Conservation (phyloP, 2,888 invertebrate species). For the Lamellibrachia satsuma region DNA sequence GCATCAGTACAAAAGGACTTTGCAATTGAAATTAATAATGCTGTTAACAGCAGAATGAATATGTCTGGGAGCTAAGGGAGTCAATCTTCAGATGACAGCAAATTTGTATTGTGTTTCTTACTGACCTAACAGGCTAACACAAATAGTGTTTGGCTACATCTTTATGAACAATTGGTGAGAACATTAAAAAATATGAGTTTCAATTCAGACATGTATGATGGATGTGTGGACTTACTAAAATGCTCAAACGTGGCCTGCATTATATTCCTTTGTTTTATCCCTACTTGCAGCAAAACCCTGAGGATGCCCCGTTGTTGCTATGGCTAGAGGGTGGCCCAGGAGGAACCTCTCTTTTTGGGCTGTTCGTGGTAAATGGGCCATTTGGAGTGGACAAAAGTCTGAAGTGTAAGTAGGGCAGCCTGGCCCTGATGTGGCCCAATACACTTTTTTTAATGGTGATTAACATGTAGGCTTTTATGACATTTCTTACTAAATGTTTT, state of each 20-base stretch:
- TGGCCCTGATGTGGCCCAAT: no score
- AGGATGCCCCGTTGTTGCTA: conserved; percentile 60
- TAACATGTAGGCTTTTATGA: no score
- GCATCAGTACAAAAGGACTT: no score
- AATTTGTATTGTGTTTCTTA: no score
- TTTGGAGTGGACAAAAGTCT: conserved; percentile 69
- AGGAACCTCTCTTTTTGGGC: conserved; percentile 63
- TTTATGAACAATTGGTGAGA: neutral
- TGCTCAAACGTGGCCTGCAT: neutral
- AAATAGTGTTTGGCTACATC: no score
- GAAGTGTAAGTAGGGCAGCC: conserved; percentile 45
- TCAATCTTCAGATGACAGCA: neutral
- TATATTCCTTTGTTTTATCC: neutral
- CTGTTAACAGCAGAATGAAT: no score
- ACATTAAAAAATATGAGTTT: no score
- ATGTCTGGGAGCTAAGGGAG: neutral
- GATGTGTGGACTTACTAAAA: neutral
- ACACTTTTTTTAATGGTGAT: no score
- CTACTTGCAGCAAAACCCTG: neutral
- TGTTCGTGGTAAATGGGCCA: conserved; percentile 82
- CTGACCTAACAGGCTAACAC: no score
- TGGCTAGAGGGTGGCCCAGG: conserved; percentile 67
- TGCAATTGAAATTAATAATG: no score
- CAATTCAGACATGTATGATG: neutral
- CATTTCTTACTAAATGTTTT: no score